Percentiles rank a stretch among this genome's conserved stretches.
phyloP scores from a whole-genome alignment of 2,888 invertebrate species.

The Alloplasta piceator region DNA sequence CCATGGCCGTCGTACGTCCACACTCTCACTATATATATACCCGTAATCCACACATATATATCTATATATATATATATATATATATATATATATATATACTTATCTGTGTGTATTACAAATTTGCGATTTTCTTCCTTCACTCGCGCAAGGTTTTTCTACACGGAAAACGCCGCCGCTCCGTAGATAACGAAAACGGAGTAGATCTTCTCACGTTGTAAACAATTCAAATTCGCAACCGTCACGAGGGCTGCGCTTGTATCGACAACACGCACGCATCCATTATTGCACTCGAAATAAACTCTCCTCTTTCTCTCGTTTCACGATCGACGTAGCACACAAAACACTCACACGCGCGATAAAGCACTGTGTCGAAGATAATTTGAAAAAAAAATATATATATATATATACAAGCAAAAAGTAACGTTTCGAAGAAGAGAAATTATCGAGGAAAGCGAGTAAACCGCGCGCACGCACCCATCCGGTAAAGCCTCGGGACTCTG shows the following conservation, averaged over 20 bases:
- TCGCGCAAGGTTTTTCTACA: not conserved
- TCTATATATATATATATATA: constrained; percentile 1
- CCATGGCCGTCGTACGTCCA: constrained; percentile 68
- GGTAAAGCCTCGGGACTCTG: constrained; percentile 60
- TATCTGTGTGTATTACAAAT: constrained; percentile 14
- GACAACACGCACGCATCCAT: no score
- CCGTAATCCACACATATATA: not conserved
- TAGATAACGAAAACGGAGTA: not conserved
- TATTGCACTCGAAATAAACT: no score
- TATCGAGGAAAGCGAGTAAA: constrained; percentile 25
- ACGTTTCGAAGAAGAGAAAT: not conserved
- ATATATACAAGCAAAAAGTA: no score
- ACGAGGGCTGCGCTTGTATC: not conserved
- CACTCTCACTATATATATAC: constrained; percentile 13
- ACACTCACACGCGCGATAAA: no score
- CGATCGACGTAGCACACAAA: no score
- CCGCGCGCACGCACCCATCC: constrained; percentile 65
- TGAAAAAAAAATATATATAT: not conserved
- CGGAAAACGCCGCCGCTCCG: no score
- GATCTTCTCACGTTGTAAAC: not conserved
- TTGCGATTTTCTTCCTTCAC: constrained; percentile 26
- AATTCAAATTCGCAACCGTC: constrained; percentile 4
- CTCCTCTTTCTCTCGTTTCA: no score
- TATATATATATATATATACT: constrained; percentile 6
- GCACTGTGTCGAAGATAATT: no score